These are phyloP conservation scores for Enteromius unitaeniatus DNA, from an alignment of 2,797 vertebrate species.

Conservation along the genomic window DNA sequence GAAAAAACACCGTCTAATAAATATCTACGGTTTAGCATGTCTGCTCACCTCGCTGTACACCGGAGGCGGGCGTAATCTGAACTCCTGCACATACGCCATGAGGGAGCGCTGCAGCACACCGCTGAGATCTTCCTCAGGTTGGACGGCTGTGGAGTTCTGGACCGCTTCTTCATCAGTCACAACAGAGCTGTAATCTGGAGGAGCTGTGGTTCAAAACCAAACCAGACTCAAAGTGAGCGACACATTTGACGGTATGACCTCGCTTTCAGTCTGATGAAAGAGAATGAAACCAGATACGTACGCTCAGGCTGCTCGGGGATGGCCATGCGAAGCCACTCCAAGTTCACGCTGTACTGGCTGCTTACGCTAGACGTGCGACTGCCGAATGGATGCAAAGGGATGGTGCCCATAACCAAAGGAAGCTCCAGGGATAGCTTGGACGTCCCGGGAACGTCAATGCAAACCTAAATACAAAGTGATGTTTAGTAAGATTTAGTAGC, in stretches of 20 bases:
- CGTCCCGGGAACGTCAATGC: constrained; percentile 90
- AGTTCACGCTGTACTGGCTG: constrained; percentile 88
- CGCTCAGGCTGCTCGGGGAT: constrained; percentile 89
- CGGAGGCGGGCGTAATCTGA: constrained; percentile 90
- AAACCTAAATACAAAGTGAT: constrained; percentile 79
- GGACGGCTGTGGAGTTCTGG: constrained; percentile 64
- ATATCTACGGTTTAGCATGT: neutral
- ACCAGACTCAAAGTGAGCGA: neutral
- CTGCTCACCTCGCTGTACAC: constrained; percentile 90
- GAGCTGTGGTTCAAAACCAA: constrained; percentile 76
- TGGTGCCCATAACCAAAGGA: constrained; percentile 93
- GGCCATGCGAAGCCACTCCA: constrained; percentile 88
- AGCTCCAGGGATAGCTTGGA: constrained; percentile 93
- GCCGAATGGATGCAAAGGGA: constrained; percentile 90
- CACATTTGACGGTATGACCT: neutral
- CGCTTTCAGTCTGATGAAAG: neutral
- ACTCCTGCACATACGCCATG: constrained; percentile 92
- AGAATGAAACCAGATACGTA: constrained; percentile 70
- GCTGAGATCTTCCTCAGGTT: constrained; percentile 73
- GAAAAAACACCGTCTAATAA: neutral
- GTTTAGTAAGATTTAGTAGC: neutral
- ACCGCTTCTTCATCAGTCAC: constrained; percentile 80
- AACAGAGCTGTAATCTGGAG: constrained; percentile 90
- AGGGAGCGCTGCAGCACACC: constrained; percentile 83
- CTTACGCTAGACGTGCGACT: constrained; percentile 92